phyloP scores from a whole-genome alignment of 2,113 vertebrate species.

The Neogale vison region DNA sequence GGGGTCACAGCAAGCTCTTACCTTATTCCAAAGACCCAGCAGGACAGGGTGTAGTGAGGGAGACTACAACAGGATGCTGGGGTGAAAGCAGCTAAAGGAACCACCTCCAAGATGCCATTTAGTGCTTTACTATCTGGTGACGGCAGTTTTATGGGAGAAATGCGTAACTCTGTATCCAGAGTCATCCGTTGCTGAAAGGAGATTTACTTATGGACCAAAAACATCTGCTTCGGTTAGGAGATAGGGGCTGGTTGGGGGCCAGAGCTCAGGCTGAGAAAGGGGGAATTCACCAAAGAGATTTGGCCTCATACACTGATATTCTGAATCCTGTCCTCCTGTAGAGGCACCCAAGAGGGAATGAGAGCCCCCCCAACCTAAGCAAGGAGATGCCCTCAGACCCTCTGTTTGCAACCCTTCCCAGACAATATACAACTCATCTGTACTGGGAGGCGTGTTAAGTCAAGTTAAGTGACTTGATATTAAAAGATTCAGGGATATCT shows the following conservation, averaged over 20 bases:
- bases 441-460: background rate
- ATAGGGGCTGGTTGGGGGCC: background rate
- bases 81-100: too few relatives aligned
- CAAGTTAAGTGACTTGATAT: background rate
- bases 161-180: background rate
- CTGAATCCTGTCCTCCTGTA: background rate
- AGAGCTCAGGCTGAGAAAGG: background rate
- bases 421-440: background rate
- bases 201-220: background rate
- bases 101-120: background rate
- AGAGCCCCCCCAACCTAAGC: background rate
- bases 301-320: background rate
- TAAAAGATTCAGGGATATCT: background rate
- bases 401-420: background rate
- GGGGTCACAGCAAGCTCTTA: background rate
- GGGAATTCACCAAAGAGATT: background rate
- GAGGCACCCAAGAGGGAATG: background rate
- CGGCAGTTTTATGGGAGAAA: background rate
- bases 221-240: background rate
- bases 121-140: background rate
- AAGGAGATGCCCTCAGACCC: background rate
- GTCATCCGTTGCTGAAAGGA: background rate
- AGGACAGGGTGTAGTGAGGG: background rate
- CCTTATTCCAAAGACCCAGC: background rate
- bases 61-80: background rate